phyloP scores from a whole-genome alignment of 2,888 invertebrate species.

The Eudemis profundana region DNA sequence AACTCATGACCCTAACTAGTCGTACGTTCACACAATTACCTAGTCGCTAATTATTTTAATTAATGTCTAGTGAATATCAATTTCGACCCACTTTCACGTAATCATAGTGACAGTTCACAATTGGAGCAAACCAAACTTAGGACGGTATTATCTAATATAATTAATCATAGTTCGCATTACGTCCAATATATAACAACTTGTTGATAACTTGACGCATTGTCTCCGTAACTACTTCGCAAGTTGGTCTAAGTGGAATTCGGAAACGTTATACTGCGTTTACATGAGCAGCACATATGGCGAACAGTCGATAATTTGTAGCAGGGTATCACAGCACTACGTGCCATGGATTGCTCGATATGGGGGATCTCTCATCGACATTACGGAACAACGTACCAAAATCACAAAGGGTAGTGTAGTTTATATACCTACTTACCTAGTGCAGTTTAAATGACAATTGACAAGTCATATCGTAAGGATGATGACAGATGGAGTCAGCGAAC shows the following conservation, averaged over 20 bases:
- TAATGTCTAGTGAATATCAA: background rate
- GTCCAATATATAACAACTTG: slow-evolving; percentile 27
- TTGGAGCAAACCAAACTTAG: background rate
- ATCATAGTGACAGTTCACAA: slow-evolving; percentile 6
- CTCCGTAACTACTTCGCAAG: slow-evolving; percentile 23
- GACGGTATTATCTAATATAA: slow-evolving; percentile 29
- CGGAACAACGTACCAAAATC: no score
- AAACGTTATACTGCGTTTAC: slow-evolving; percentile 7
- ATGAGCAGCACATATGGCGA: background rate
- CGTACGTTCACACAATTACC: slow-evolving; percentile 1
- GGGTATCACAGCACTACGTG: no score
- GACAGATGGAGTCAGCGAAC: no score
- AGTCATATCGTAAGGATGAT: no score
- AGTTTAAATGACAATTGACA: no score
- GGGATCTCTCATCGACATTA: no score
- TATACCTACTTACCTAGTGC: no score
- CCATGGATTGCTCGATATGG: no score
- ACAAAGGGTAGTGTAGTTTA: no score
- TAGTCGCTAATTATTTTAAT: background rate
- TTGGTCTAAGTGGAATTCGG: slow-evolving; percentile 24
- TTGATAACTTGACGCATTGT: slow-evolving; percentile 34
- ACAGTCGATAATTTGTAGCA: no score
- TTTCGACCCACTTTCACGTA: slow-evolving; percentile 24
- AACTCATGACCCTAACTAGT: slow-evolving; percentile 4
- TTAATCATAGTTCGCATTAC: slow-evolving; percentile 31